phyloP scores from a whole-genome alignment of 2,888 invertebrate genomes.

The Andrena haemorrhoa region DNA sequence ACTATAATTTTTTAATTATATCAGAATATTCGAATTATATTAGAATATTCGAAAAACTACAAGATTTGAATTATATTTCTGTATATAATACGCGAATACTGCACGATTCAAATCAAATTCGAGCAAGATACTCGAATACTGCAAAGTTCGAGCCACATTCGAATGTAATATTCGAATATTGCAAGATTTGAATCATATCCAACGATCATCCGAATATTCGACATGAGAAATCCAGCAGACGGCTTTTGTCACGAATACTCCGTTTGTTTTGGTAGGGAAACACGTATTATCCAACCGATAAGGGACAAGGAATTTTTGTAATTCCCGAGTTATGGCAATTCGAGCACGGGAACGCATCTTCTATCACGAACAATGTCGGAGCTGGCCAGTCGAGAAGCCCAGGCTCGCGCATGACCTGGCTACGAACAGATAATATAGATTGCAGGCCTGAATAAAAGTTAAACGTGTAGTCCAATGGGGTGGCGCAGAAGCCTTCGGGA shows the following conservation, averaged over 20 bases:
- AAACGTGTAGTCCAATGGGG: background rate
- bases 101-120: too few relatives aligned
- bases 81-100: too few relatives aligned
- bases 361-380: background rate
- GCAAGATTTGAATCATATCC: too few relatives aligned
- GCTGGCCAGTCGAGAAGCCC: background rate
- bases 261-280: too few relatives aligned
- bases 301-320: background rate
- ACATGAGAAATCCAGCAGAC: background rate
- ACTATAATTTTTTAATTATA: too few relatives aligned
- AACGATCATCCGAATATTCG: background rate
- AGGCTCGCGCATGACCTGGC: background rate
- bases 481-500: background rate
- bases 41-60: too few relatives aligned
- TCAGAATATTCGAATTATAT: too few relatives aligned
- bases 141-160: too few relatives aligned
- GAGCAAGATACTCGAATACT: too few relatives aligned
- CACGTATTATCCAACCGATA: slow-evolving; percentile 1
- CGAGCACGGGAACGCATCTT: background rate
- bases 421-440: slow-evolving; percentile 15
- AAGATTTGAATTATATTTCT: too few relatives aligned
- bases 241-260: too few relatives aligned
- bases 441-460: background rate
- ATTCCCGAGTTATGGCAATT: background rate
- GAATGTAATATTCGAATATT: too few relatives aligned